Evolutionary conservation across 2,797 vertebrate genomes (phyloP), one percentile per base, ranked within the genome.

Genomic region (Aythya fuligula): DNA sequence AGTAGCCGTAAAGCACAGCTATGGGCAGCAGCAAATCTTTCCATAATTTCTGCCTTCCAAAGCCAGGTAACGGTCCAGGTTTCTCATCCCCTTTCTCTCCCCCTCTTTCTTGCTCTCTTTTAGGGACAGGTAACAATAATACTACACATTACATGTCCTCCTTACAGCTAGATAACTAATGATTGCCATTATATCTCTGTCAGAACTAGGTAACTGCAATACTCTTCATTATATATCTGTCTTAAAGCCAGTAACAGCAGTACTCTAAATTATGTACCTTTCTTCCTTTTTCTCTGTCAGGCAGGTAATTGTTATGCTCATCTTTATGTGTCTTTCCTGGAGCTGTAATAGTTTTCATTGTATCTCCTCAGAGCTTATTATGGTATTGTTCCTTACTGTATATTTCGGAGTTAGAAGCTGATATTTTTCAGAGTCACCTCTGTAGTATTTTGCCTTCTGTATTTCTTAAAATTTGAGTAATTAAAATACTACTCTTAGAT

Each of bases 311-410:
- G 56, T 93, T 94, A 95, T 79, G 53, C 67, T 89, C 76, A 91
- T 95, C 81, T 94, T 89, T 91, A 80, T 92, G 62, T 89, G 70
- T 94, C 87, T 97, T 96, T 96, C 87, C 88, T 89, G 73, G 67
- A 92, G 76, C 85, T 89, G 69, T 85, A 88, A 89, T 91, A 74
- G 79, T 94, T 97, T 96, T 92, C 92, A 91, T 69, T 96, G 89
- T 95, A 85, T 77, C 88, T 93, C 38, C 45, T 96, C 79, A 85
- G 89, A 82, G 76, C 71, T 96, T 93, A 71, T 93, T 89, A 95
- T 75, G 49, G 64, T 95, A 94, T 96, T 97, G 45, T 77, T 94
- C 84, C 56, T 30, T 74, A 28, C 47, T 86, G 53, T 86, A 67
- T 88, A 85, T 92, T 64, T 75, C 11, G 58, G 49, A 69, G 81